Evolutionary conservation across 1,140 invertebrate species (phyloP), one percentile per base, ranked within the genome.

Genomic region (Lineus longissimus): DNA sequence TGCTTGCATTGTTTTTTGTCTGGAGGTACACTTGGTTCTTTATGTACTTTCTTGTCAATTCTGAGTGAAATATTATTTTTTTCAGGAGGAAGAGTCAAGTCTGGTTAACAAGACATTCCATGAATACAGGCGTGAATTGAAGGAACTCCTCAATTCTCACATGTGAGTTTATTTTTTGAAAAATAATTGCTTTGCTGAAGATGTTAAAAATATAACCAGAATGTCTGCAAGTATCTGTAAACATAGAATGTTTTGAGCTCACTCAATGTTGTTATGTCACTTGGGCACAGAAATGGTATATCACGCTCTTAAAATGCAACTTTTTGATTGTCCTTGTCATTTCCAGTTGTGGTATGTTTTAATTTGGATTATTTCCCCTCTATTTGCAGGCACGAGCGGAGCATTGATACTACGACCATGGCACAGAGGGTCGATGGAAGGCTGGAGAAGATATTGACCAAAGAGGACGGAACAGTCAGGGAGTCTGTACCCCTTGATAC

Each of bases 351-450:
- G n/a, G n/a, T n/a, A n/a, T n/a, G n/a, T n/a, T n/a, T n/a, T n/a
- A n/a, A n/a, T n/a, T n/a, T n/a, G n/a, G n/a, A n/a, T n/a, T n/a
- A n/a, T n/a, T n/a, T n/a, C n/a, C n/a, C n/a, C n/a, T 58, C 29
- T 31, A 25, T 60, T 63, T 62, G 19, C 62, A 75, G 73, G 43
- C 64, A 73, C 61, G 73, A 71, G 22, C 59, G 70, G 25, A 73
- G 69, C 61, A 62, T 36, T 27, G 72, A 75, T 41, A 62, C 71
- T 29, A 51, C 59, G 13, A 69, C 69, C 2, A 65, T 64, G 2
- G 73, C 72, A 23, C 58, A 64, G 51, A 64, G 63, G 0, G 62
- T 73, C 45, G 56, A 56, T 6, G 59, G 64, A 13, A 62, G 69
- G 45, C 54, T 75, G 9, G 63, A 67, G n/a, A 62, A 66, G 23